Conservation (phyloP, 1,140 invertebrate species). For the Sogatella furcifera region DNA sequence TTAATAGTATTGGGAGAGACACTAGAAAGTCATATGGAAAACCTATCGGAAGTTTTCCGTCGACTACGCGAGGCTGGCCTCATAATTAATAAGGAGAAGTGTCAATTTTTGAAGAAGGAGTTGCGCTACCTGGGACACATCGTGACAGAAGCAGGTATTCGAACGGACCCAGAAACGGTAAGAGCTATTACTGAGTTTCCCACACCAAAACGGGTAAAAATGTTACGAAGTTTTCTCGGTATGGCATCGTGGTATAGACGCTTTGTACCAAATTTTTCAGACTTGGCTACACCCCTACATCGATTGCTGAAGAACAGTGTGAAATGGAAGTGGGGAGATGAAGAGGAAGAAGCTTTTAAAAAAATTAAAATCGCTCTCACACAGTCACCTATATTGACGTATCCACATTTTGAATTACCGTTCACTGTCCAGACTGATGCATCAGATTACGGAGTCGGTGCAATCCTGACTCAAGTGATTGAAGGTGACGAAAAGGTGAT, state of each 20-base stretch:
- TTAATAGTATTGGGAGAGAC: conserved; percentile 29
- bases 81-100: too few relatives aligned
- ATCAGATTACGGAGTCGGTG: conserved; percentile 24
- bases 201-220: conserved; percentile 17
- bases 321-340: conserved; percentile 12
- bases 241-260: conserved; percentile 23
- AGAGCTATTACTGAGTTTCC: conserved; percentile 26
- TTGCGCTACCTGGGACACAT: conserved; percentile 11
- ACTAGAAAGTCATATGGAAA: conserved; percentile 30
- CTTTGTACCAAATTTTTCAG: too few relatives aligned
- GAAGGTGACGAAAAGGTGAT: conserved; percentile 30
- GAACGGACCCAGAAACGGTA: conserved; percentile 15
- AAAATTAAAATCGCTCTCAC: conserved; percentile 23
- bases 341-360: conserved; percentile 18
- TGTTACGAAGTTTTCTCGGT: conserved; percentile 25
- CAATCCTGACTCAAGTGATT: conserved; percentile 24
- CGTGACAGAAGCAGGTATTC: not conserved
- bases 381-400: conserved; percentile 14
- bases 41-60: conserved; percentile 26
- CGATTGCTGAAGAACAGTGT: conserved; percentile 22
- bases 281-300: conserved; percentile 27
- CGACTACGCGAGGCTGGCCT: not conserved
- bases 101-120: conserved; percentile 19
- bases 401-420: conserved; percentile 22
- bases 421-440: conserved; percentile 27